These are phyloP conservation scores for Rhimphoctona megacephalus DNA, from an alignment of 2,888 invertebrate genomes.

Conservation along the genomic window DNA sequence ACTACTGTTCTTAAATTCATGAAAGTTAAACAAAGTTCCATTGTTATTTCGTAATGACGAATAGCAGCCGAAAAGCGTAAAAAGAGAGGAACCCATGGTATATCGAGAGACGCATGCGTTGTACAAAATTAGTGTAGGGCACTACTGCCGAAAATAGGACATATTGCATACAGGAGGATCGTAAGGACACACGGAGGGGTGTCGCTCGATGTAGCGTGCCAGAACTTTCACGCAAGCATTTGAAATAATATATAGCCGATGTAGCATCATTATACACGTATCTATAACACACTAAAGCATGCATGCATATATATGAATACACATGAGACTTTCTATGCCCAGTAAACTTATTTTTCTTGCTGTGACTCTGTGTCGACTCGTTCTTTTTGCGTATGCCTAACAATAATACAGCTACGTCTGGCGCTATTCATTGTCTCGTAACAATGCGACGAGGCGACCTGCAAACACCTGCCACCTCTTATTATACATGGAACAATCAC, in stretches of 20 bases:
- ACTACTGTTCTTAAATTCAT: not conserved
- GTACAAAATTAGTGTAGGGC: slow-evolving; percentile 40
- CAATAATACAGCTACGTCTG: slow-evolving; percentile 70
- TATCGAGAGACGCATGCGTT: slow-evolving; percentile 37
- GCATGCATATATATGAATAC: not conserved
- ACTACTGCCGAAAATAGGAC: slow-evolving; percentile 76
- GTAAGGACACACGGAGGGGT: slow-evolving; percentile 32
- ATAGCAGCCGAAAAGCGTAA: not conserved
- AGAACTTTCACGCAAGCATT: slow-evolving; percentile 59
- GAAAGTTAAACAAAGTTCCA: not conserved
- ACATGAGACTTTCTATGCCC: slow-evolving; percentile 19
- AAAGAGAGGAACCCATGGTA: not conserved
- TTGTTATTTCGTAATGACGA: not conserved
- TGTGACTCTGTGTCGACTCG: slow-evolving; percentile 33
- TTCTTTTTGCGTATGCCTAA: slow-evolving; percentile 64
- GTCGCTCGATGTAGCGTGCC: slow-evolving; percentile 57
- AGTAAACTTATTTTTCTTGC: slow-evolving; percentile 39
- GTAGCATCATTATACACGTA: slow-evolving; percentile 39
- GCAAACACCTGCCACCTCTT: slow-evolving; percentile 82
- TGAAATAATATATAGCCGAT: slow-evolving; percentile 51
- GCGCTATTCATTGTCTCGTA: slow-evolving; percentile 70
- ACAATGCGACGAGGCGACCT: slow-evolving; percentile 71
- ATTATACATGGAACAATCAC: slow-evolving; percentile 80
- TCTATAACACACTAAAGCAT: not conserved
- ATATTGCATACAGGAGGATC: slow-evolving; percentile 79